phyloP scores from a whole-genome alignment of 2,113 vertebrate species.

The Agelaius tricolor region DNA sequence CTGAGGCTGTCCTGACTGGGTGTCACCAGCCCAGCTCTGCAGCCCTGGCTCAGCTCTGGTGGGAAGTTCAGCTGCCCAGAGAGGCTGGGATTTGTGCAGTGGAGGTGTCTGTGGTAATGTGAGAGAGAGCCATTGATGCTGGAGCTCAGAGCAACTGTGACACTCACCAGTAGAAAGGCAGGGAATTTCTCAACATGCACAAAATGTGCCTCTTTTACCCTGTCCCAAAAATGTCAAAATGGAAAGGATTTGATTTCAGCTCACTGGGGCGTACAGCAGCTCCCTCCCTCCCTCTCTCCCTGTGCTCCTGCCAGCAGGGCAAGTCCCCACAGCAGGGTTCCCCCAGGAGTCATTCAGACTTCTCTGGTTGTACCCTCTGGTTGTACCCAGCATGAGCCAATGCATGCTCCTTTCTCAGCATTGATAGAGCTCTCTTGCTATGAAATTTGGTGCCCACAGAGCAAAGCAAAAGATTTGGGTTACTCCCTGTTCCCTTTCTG shows the following conservation, averaged over 20 bases:
- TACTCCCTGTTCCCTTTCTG: neutral
- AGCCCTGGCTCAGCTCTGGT: fast-evolving
- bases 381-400: neutral
- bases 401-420: neutral
- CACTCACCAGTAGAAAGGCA: neutral
- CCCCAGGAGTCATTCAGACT: neutral
- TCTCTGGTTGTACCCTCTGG: neutral
- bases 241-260: neutral
- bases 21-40: neutral
- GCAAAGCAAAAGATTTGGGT: neutral
- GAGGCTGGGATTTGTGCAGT: neutral
- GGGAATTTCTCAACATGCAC: neutral
- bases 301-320: neutral
- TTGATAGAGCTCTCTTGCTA: neutral
- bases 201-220: neutral
- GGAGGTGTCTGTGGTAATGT: fast-evolving
- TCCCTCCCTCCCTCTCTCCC: neutral
- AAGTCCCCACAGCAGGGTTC: neutral
- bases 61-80: fast-evolving
- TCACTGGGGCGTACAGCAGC: neutral
- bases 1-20: fast-evolving
- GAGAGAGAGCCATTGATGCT: neutral
- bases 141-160: neutral
- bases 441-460: neutral
- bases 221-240: conserved; percentile 7